These are phyloP conservation scores for Riptortus pedestris DNA, from an alignment of 1,140 invertebrate genomes.

Conservation along the genomic window DNA sequence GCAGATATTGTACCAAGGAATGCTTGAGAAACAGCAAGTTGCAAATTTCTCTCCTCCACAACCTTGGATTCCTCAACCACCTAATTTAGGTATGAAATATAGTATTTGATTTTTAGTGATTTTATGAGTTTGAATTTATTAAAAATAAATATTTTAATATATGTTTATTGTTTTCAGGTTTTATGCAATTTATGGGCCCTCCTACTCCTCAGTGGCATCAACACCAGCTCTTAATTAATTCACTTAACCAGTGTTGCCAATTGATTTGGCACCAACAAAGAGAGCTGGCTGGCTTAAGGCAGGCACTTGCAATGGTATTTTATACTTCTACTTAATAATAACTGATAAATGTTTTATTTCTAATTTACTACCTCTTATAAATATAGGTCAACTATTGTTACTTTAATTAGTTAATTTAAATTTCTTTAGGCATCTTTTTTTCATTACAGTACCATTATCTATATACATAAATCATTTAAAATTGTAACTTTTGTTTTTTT, in stretches of 20 bases:
- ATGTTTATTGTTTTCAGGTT: slow-evolving; percentile 17
- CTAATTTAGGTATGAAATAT: slow-evolving; percentile 16
- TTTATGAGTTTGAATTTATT: background rate
- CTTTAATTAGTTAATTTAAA: too few relatives aligned
- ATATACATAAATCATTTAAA: too few relatives aligned
- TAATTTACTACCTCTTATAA: too few relatives aligned
- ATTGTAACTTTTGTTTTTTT: slow-evolving; percentile 18
- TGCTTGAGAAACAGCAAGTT: slow-evolving; percentile 28
- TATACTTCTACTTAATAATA: background rate
- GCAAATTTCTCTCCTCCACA: slow-evolving; percentile 24
- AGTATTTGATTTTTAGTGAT: background rate
- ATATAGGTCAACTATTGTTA: too few relatives aligned
- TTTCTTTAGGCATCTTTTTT: too few relatives aligned
- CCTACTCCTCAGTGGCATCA: slow-evolving; percentile 30
- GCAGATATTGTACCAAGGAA: slow-evolving; percentile 24
- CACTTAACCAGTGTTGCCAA: slow-evolving; percentile 52
- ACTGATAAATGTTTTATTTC: background rate
- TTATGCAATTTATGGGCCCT: slow-evolving; percentile 23
- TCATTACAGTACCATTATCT: too few relatives aligned
- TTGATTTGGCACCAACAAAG: slow-evolving; percentile 49
- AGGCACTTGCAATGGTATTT: slow-evolving; percentile 34
- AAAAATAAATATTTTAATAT: background rate
- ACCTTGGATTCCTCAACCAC: slow-evolving; percentile 24
- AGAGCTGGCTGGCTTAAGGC: slow-evolving; percentile 43
- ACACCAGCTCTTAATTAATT: slow-evolving; percentile 48